Percentiles rank a stretch among this genome's conserved stretches.
These are phyloP conservation scores for Drosophila tristis DNA, from an alignment of 1,140 invertebrate genomes.

Conservation along the genomic window DNA sequence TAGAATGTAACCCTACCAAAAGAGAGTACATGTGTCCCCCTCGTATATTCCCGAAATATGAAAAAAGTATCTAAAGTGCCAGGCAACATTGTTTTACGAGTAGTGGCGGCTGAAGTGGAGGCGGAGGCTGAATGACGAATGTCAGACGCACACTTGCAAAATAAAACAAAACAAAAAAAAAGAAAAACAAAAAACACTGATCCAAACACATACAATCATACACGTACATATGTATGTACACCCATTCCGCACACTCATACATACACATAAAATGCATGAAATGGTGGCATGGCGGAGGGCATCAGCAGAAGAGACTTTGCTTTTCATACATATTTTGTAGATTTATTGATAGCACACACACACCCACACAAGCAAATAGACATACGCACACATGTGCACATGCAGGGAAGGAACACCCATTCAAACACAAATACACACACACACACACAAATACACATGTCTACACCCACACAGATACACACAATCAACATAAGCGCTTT, in stretches of 20 bases:
- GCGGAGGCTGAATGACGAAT: conserved; percentile 1
- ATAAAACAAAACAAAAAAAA: too few species aligned
- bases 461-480: conserved; percentile 7
- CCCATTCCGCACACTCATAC: conserved; percentile 1
- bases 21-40: conserved; percentile 2
- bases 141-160: conserved; percentile 13
- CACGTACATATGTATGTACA: too few species aligned
- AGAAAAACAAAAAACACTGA: too few species aligned
- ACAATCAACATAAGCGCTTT: conserved; percentile 70
- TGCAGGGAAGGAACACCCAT: background rate
- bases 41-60: conserved; percentile 20
- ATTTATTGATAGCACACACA: conserved; percentile 61
- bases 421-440: background rate
- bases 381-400: conserved; percentile 11
- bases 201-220: background rate
- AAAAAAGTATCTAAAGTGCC: conserved; percentile 38
- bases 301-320: conserved; percentile 46
- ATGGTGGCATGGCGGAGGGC: conserved; percentile 14
- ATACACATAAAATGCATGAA: conserved; percentile 25
- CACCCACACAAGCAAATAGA: conserved; percentile 37
- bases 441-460: background rate
- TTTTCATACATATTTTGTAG: conserved; percentile 56
- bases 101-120: conserved; percentile 1
- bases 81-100: conserved; percentile 46
- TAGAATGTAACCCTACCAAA: background rate